Base-by-base conservation (phyloP, 2,888 invertebrate genomes). In the Drosophila atripex region DNA sequence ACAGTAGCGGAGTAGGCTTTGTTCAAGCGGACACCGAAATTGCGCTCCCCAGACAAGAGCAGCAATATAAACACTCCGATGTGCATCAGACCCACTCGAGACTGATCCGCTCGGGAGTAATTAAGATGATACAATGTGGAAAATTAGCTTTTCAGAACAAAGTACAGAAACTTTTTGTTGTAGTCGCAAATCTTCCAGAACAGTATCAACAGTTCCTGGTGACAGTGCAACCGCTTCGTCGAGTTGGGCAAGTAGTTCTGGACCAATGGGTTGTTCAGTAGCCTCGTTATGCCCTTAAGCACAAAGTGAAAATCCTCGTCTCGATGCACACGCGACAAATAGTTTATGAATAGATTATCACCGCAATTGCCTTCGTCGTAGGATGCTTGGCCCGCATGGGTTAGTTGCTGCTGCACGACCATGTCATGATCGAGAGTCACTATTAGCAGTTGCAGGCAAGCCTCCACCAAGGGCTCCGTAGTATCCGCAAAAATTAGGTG, bases 111-210 rank as follows among this genome's bases (percentile, higher is more conserved):
- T 76, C 99, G 94, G 0, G 99, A 98, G 92, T 99, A 99, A 91
- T 99, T 99, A 25, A 99, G 93, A 91, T 99, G 98, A 91, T 97
- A 99, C 54, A 99, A 93, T 89, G 99, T 99, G 1, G 99, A n/a
- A 99, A 71, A 99, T 99, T 41, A 98, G 90, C 98, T 99, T 92
- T 99, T 99, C 77, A 99, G 92, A 38, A 99, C 99, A 92, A 98
- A 99, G 92, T 99, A 99, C 92, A 99, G 94, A 93, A 99, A 99
- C 94, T 99, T 99, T 95, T 99, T 99, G 91, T 99, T 99, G 89
- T 99, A 99, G 92, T 99, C 99, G 90, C 99, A 99, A 93, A 99
- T 97, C 93, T 99, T 99, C 99, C 99, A 99, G 90, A 99, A 98
- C 80, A 99, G 95, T 55, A 99, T 98, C 28, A 99, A 93, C 75